Evolutionary conservation across 2,888 invertebrate genomes (phyloP).

Genomic region (Nasonovia ribisnigri): DNA sequence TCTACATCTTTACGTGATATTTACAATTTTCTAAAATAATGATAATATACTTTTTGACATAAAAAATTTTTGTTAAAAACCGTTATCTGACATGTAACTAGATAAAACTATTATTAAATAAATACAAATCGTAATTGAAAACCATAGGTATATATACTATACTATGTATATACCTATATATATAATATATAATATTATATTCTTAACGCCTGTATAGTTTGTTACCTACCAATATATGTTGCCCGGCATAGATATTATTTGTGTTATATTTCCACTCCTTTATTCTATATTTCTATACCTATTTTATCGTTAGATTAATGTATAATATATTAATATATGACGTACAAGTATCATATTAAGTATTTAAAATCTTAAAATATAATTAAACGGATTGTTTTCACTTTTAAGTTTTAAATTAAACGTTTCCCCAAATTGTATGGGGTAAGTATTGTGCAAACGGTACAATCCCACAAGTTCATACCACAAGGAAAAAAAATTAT

Average conservation of each 20-base stretch:
- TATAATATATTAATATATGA: background rate
- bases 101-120: background rate
- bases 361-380: background rate
- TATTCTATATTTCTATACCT: background rate
- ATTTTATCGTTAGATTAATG: background rate
- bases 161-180: too few relatives aligned
- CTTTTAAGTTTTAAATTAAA: background rate
- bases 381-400: background rate
- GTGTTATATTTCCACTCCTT: background rate
- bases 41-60: background rate
- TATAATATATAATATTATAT: background rate
- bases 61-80: background rate
- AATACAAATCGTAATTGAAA: too few relatives aligned
- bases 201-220: background rate
- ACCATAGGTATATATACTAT: too few relatives aligned
- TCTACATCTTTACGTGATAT: background rate
- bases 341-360: background rate
- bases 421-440: background rate
- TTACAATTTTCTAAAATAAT: background rate
- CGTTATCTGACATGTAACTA: background rate
- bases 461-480: too few relatives aligned
- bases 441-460: too few relatives aligned
- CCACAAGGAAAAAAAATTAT: too few relatives aligned
- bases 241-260: background rate
- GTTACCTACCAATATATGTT: background rate